Evolutionary conservation across 2,888 invertebrate species (phyloP), one percentile per base, ranked within the genome.

Genomic region (Erebia epiphron): DNA sequence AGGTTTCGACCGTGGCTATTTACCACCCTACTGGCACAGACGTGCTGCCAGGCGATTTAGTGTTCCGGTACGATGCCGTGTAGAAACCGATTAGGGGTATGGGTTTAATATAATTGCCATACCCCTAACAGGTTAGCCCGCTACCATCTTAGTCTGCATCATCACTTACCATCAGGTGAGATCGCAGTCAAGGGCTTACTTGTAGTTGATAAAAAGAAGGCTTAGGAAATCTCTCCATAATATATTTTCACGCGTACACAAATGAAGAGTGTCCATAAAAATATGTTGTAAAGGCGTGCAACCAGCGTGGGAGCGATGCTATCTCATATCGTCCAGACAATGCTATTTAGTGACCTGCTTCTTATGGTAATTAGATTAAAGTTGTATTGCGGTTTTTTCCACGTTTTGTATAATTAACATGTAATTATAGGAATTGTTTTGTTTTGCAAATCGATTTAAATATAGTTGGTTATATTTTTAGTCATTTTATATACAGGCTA

Each of bases 281-380:
- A 73, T 18, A 16, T 69, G 66, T 69, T 58, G 66, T 72, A 72
- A 74, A 18, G 49, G 52, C 67, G 58, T 41, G 57, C 58, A 68
- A 66, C 67, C 57, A 67, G 16, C 75, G 75, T 75, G 75, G 18
- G 75, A 35, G 26, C 67, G 72, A 73, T 73, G 49, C 18, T 50
- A 70, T 68, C 70, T 63, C 5, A 11, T 13, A 54, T 35, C 13
- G 26, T 57, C 56, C 11, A 57, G 11, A 64, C 71, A 61, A 64
- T 69, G 54, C 50, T 21, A 21, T 52, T 16, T 21, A 13, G 52
- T 69, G 74, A 71, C 73, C 73, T 50, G 65, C 58, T 72, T 72
- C 49, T 67, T 73, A 68, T 70, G 66, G 18, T 70, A 73, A 73
- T 73, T 68, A 70, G 70, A 56, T 63, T 67, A 68, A 68, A 62